Conservation (phyloP, 2,888 invertebrate species). For the Ichneumon xanthorius region DNA sequence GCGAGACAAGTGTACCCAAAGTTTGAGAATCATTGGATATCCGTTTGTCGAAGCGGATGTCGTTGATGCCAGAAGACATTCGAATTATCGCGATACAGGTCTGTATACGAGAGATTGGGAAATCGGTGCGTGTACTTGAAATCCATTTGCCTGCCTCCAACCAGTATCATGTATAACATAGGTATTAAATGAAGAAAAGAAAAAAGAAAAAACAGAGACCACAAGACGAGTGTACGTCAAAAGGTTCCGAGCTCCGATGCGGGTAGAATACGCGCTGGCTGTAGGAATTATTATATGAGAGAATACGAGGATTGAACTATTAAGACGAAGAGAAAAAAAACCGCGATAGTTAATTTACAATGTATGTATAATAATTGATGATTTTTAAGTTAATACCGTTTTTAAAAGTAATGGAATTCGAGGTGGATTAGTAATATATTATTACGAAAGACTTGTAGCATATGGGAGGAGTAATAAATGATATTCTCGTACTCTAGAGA, state of each 20-base stretch:
- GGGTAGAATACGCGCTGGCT: conserved; percentile 3
- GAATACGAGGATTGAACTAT: conserved; percentile 21
- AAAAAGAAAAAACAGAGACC: not conserved
- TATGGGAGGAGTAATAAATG: conserved; percentile 70
- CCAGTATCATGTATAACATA: conserved; percentile 54
- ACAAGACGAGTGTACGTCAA: conserved; percentile 22
- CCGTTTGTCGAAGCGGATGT: conserved; percentile 12
- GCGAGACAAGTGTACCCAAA: not conserved
- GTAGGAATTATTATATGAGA: conserved; percentile 1
- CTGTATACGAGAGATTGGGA: conserved; percentile 33
- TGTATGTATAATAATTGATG: conserved; percentile 59
- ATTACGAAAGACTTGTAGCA: conserved; percentile 67
- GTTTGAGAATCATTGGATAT: conserved; percentile 13
- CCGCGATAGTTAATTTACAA: conserved; percentile 57
- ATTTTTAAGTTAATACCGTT: conserved; percentile 57
- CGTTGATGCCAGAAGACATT: conserved; percentile 18
- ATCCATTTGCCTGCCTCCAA: conserved; percentile 27
- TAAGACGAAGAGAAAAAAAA: not conserved
- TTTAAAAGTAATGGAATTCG: conserved; percentile 51
- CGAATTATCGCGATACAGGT: conserved; percentile 34
- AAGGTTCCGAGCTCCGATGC: conserved; percentile 5
- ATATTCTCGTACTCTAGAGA: conserved; percentile 71
- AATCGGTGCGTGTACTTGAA: conserved; percentile 9
- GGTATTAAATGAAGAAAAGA: conserved; percentile 30
- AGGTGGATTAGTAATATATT: conserved; percentile 60